Evolutionary conservation across 2,797 vertebrate genomes (phyloP).

Genomic region (Crax fasciolata): DNA sequence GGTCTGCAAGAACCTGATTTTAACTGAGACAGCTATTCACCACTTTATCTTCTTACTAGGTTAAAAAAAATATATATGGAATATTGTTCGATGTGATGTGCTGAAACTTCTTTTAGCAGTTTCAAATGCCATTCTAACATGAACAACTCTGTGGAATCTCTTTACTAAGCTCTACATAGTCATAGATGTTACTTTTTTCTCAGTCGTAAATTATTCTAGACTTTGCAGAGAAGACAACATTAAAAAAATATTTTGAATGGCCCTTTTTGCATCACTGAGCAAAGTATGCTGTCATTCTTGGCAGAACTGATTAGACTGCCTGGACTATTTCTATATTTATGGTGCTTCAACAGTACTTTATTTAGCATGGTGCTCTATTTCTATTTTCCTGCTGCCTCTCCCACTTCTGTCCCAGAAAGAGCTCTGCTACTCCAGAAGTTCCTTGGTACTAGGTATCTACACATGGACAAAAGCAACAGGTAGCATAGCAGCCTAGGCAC

Average conservation of each 20-base stretch:
- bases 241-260: background rate
- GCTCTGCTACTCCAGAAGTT: background rate
- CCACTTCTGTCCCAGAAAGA: background rate
- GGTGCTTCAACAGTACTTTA: background rate
- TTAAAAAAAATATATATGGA: background rate
- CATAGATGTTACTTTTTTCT: background rate
- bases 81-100: slow-evolving; percentile 25
- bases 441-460: background rate
- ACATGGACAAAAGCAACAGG: background rate
- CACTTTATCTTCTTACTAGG: background rate
- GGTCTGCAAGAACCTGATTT: background rate
- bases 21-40: background rate
- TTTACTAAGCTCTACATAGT: background rate
- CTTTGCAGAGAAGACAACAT: background rate
- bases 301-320: background rate
- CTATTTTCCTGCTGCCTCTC: background rate
- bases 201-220: background rate
- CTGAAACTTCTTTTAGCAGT: background rate
- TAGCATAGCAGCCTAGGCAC: background rate
- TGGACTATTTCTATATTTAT: background rate
- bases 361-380: background rate
- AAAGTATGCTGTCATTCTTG: background rate
- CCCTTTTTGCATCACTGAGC: background rate
- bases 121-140: background rate
- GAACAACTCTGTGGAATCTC: background rate